phyloP scores from a whole-genome alignment of 2,797 vertebrate species.

The Sebastes iracundus region DNA sequence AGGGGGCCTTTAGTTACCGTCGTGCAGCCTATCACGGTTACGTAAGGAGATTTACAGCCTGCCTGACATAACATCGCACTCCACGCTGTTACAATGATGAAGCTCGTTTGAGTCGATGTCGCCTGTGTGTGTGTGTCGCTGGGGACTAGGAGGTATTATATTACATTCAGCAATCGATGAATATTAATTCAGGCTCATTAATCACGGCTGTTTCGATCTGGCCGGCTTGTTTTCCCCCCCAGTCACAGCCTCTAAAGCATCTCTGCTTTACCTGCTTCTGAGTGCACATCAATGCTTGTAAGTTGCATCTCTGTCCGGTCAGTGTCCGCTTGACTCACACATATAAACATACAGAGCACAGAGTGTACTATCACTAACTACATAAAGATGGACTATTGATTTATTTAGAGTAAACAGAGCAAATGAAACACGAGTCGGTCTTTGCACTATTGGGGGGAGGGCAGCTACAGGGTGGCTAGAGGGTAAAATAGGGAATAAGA shows the following conservation, averaged over 20 bases:
- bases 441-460: neutral
- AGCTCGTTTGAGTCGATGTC: neutral
- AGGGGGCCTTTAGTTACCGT: slow-evolving; percentile 31
- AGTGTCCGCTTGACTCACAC: neutral
- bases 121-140: neutral
- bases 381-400: slow-evolving; percentile 9
- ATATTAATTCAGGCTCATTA: slow-evolving; percentile 5
- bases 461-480: neutral
- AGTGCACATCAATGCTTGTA: neutral
- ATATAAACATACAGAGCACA: neutral
- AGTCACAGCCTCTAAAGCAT: neutral
- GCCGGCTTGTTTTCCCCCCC: neutral
- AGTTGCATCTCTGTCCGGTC: neutral
- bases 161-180: neutral
- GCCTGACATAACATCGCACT: slow-evolving; percentile 38
- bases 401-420: neutral
- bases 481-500: neutral
- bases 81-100: neutral
- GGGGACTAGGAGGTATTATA: neutral
- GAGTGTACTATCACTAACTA: neutral
- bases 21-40: slow-evolving; percentile 40
- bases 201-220: neutral
- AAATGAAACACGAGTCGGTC: neutral
- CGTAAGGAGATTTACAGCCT: slow-evolving; percentile 60
- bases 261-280: neutral